A percentile compares a stretch with the other conserved stretches of the same genome.
These are phyloP conservation scores for Eurytoma adleriae DNA, from an alignment of 2,888 invertebrate genomes.

Conservation along the genomic window DNA sequence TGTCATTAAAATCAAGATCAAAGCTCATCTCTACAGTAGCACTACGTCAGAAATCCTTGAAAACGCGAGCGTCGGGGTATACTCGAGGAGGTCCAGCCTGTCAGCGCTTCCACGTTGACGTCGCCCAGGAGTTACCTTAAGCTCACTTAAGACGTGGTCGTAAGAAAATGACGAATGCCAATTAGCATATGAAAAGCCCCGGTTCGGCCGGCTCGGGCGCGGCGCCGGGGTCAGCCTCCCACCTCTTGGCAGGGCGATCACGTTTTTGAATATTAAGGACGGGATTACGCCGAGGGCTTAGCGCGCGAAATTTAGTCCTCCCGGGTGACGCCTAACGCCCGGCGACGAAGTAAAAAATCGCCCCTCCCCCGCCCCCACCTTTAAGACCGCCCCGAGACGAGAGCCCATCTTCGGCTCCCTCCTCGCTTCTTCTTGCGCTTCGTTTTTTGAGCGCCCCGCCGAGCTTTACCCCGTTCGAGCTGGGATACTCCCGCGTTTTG, in stretches of 20 bases:
- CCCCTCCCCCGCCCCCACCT: constrained; percentile 19
- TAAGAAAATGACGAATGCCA: constrained; percentile 76
- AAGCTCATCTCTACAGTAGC: no score
- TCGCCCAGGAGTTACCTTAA: constrained; percentile 70
- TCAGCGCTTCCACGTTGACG: constrained; percentile 51
- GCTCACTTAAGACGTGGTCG: constrained; percentile 73
- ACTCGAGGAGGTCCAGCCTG: constrained; percentile 1
- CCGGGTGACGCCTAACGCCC: constrained; percentile 9
- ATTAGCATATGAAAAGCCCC: constrained; percentile 76
- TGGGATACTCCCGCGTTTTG: constrained; percentile 19
- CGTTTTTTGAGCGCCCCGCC: constrained; percentile 19
- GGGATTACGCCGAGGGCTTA: constrained; percentile 76
- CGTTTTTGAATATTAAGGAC: constrained; percentile 77
- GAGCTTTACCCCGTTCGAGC: constrained; percentile 15
- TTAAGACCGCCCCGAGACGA: neutral
- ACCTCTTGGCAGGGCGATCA: constrained; percentile 74
- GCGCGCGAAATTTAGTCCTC: constrained; percentile 74
- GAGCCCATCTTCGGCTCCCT: constrained; percentile 18
- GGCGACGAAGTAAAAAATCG: constrained; percentile 50
- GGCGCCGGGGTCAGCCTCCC: constrained; percentile 44
- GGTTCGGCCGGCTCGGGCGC: constrained; percentile 56
- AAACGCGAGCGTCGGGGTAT: neutral
- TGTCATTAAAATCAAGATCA: no score
- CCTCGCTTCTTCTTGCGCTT: neutral
- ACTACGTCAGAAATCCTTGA: no score